phyloP scores from a whole-genome alignment of 2,888 invertebrate species.

The Syrphus vitripennis region DNA sequence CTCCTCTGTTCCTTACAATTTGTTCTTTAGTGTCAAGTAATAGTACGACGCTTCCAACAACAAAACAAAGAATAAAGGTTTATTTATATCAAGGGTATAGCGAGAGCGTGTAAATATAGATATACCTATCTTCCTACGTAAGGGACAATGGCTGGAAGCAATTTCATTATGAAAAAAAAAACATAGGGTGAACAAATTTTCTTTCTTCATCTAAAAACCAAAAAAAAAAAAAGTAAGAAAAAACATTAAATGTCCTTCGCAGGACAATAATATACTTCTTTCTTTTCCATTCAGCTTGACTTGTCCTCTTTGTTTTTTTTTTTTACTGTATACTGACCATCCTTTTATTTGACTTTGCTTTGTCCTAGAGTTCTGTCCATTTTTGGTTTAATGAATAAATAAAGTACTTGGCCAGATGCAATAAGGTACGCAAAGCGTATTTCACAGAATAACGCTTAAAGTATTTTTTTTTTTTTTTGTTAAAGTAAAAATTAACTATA shows the following conservation, averaged over 20 bases:
- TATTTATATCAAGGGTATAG: not conserved
- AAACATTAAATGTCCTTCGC: constrained; percentile 50
- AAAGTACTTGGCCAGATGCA: not conserved
- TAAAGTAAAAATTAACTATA: not conserved
- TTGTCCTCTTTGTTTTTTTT: not conserved
- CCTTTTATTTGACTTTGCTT: constrained; percentile 26
- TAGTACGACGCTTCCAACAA: constrained; percentile 21
- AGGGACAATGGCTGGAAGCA: constrained; percentile 35
- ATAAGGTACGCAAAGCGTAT: constrained; percentile 18
- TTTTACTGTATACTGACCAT: constrained; percentile 32
- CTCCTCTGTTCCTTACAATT: constrained; percentile 22
- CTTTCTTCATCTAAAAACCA: constrained; percentile 7
- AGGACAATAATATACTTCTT: constrained; percentile 29
- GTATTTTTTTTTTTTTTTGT: not conserved
- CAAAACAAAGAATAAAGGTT: constrained; percentile 7
- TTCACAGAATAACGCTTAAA: not conserved
- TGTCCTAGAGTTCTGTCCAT: constrained; percentile 3
- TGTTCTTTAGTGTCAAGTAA: constrained; percentile 50
- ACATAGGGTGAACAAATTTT: constrained; percentile 38
- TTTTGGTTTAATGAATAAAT: constrained; percentile 54
- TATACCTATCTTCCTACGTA: not conserved
- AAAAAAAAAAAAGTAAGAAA: constrained; percentile 1
- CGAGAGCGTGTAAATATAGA: not conserved
- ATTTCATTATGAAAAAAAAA: constrained; percentile 28
- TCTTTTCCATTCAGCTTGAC: constrained; percentile 6